phyloP scores from a whole-genome alignment of 1,140 invertebrate genomes.

The Bombus pascuorum region DNA sequence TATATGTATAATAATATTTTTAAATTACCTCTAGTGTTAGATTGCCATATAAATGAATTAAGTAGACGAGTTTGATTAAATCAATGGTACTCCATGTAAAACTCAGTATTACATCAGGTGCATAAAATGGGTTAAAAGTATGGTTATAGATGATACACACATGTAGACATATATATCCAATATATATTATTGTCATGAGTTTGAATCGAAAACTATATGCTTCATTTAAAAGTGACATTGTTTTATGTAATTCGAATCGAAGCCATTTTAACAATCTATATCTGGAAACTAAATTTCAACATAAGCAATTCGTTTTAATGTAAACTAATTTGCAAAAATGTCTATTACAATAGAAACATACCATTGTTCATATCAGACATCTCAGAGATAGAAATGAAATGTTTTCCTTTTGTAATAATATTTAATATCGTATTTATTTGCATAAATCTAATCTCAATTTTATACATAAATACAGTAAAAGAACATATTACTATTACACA shows the following conservation, averaged over 20 bases:
- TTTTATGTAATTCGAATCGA: slow-evolving; percentile 8
- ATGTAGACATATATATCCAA: slow-evolving; percentile 23
- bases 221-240: slow-evolving; percentile 11
- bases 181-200: slow-evolving; percentile 6
- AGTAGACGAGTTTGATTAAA: slow-evolving; percentile 16
- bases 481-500: slow-evolving; percentile 19
- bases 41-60: slow-evolving; percentile 15
- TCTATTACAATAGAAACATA: neutral
- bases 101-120: neutral
- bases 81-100: neutral
- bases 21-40: slow-evolving; percentile 13
- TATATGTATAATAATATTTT: neutral
- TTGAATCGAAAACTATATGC: slow-evolving; percentile 20
- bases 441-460: slow-evolving; percentile 22
- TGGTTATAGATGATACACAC: neutral
- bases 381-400: neutral
- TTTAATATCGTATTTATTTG: slow-evolving; percentile 10
- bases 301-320: neutral
- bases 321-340: neutral
- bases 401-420: neutral
- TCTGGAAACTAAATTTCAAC: slow-evolving; percentile 27
- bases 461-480: slow-evolving; percentile 11
- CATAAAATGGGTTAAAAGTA: neutral
- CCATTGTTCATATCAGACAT: neutral
- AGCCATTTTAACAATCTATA: slow-evolving; percentile 5